These are phyloP conservation scores for Isurus oxyrinchus DNA, from an alignment of 2,113 vertebrate species.

Conservation along the genomic window DNA sequence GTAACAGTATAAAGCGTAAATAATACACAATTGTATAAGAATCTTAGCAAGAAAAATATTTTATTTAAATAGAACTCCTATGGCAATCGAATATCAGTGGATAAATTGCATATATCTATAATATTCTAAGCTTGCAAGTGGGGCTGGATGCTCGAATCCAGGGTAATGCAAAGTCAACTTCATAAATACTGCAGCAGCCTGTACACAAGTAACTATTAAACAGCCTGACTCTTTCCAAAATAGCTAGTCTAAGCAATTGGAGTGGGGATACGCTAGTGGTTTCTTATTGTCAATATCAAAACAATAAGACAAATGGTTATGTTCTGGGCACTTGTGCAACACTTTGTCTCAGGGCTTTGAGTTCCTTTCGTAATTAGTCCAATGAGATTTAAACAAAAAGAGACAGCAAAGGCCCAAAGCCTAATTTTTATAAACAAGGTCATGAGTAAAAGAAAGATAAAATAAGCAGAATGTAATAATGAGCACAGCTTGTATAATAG, in stretches of 20 bases:
- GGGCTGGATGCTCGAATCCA: background rate
- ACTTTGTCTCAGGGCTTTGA: background rate
- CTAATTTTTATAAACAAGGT: background rate
- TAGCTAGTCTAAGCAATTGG: background rate
- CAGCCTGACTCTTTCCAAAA: background rate
- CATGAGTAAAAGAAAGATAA: too few relatives aligned
- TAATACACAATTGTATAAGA: background rate
- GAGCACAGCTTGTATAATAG: background rate
- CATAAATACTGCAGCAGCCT: background rate
- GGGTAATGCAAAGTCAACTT: background rate
- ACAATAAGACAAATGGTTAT: background rate
- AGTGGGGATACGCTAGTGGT: background rate
- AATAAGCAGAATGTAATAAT: background rate
- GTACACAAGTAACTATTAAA: background rate
- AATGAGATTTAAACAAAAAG: background rate
- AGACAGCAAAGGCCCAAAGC: background rate
- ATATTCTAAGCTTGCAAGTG: background rate
- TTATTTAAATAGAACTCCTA: background rate
- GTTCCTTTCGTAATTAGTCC: background rate
- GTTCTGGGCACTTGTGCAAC: background rate
- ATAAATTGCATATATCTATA: background rate
- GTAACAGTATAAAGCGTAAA: background rate
- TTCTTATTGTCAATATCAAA: background rate
- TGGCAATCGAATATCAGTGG: background rate
- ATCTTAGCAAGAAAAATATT: background rate